phyloP scores from a whole-genome alignment of 2,888 invertebrate genomes.

The Galerucella pusilla region DNA sequence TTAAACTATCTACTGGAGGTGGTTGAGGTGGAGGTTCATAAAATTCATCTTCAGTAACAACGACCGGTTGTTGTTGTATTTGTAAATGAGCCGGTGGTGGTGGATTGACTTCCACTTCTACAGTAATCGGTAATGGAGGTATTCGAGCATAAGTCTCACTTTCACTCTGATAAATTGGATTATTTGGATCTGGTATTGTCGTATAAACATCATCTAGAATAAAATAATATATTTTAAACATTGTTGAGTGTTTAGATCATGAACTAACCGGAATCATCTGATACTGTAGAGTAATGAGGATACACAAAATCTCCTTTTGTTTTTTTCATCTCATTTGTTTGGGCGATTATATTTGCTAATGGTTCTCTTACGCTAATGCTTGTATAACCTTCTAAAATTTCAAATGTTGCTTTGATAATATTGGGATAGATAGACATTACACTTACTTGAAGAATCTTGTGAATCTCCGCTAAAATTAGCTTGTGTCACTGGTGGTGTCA shows the following conservation, averaged over 20 bases:
- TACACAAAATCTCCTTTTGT: constrained; percentile 65
- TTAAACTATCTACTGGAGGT: constrained; percentile 72
- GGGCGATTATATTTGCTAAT: constrained; percentile 80
- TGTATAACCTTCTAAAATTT: constrained; percentile 85
- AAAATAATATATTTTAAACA: neutral
- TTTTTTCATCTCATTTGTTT: constrained; percentile 67
- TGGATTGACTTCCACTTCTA: constrained; percentile 60
- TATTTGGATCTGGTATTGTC: constrained; percentile 84
- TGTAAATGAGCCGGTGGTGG: constrained; percentile 45
- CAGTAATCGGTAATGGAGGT: constrained; percentile 63
- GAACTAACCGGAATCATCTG: constrained; percentile 84
- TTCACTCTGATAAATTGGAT: constrained; percentile 77
- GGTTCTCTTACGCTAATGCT: constrained; percentile 93
- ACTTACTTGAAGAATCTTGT: constrained; percentile 85
- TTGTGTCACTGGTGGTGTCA: constrained; percentile 80
- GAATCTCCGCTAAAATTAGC: constrained; percentile 89
- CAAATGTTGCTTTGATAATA: neutral
- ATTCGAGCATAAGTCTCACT: constrained; percentile 91
- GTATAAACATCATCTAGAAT: constrained; percentile 87
- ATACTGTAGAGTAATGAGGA: constrained; percentile 89
- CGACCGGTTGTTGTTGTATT: constrained; percentile 20
- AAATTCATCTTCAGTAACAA: constrained; percentile 53
- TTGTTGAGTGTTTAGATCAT: neutral
- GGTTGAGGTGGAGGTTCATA: constrained; percentile 68
- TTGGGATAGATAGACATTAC: constrained; percentile 31